Conservation (phyloP, 2,888 invertebrate species). For the Graphium colonna region DNA sequence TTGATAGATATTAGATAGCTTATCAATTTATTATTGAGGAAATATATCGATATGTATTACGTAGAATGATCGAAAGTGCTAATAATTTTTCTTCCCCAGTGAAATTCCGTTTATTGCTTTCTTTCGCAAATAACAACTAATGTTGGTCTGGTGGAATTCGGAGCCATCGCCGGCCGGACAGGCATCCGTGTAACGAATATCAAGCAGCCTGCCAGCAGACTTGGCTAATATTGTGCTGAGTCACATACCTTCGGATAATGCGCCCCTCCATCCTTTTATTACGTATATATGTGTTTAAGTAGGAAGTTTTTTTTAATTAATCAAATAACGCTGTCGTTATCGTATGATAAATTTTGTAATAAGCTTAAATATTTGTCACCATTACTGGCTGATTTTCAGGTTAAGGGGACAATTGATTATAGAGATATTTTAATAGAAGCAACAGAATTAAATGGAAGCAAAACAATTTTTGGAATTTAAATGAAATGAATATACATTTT, state of each 20-base stretch:
- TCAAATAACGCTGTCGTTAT: not conserved
- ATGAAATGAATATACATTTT: too few species aligned
- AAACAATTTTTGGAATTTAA: too few species aligned
- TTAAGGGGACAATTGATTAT: too few species aligned
- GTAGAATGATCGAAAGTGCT: too few species aligned
- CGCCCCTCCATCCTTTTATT: slow-evolving; percentile 46
- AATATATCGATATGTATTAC: too few species aligned
- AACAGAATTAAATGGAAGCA: too few species aligned
- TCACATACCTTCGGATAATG: slow-evolving; percentile 59
- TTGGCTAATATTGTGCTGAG: slow-evolving; percentile 65
- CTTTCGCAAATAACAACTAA: slow-evolving; percentile 24
- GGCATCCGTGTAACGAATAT: slow-evolving; percentile 52
- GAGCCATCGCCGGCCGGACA: slow-evolving; percentile 46
- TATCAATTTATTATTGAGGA: too few species aligned
- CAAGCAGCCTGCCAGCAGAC: slow-evolving; percentile 52
- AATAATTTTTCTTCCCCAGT: not conserved
- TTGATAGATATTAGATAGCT: too few species aligned
- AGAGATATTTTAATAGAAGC: too few species aligned
- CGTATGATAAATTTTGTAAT: too few species aligned
- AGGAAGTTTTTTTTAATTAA: slow-evolving; percentile 40
- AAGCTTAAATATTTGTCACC: too few species aligned
- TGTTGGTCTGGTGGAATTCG: slow-evolving; percentile 38
- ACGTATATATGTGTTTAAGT: slow-evolving; percentile 39
- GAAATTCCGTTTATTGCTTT: slow-evolving; percentile 21
- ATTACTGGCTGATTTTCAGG: too few species aligned